Evolutionary conservation across 2,113 vertebrate species (phyloP).

Genomic region (Nibea coibor): DNA sequence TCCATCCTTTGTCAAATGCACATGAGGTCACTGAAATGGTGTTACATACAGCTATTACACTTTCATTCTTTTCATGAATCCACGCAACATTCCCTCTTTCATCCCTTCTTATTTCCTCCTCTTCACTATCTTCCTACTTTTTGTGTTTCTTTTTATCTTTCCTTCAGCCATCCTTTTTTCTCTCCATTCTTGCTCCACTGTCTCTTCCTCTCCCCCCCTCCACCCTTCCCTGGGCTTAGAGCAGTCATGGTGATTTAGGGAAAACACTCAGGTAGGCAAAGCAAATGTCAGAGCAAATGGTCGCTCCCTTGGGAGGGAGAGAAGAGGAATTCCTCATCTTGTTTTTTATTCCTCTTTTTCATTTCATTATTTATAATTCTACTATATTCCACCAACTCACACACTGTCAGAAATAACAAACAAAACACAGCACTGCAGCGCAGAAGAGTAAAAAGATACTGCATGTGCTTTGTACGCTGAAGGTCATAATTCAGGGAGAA

Average conservation of each 20-base stretch:
- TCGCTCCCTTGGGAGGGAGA: conserved; percentile 39
- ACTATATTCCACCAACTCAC: conserved; percentile 5
- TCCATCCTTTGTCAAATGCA: neutral
- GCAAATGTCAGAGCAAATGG: conserved; percentile 74
- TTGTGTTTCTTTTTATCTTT: neutral
- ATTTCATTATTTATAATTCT: conserved; percentile 30
- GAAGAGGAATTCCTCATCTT: conserved; percentile 9
- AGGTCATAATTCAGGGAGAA: neutral
- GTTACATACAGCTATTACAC: neutral
- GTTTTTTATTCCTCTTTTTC: neutral
- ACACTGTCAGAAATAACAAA: conserved; percentile 6
- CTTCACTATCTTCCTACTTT: neutral
- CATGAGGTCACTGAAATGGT: neutral
- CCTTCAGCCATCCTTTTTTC: neutral
- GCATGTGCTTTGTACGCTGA: neutral
- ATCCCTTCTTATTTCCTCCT: neutral
- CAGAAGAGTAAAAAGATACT: neutral
- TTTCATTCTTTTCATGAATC: neutral
- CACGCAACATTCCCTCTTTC: neutral
- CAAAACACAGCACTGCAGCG: neutral
- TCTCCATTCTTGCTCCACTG: too few species aligned
- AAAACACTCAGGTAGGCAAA: conserved; percentile 69
- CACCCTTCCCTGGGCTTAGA: conserved; percentile 9
- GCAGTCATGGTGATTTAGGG: conserved; percentile 62
- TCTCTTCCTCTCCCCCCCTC: too few species aligned